Evolutionary conservation across 2,797 vertebrate species (phyloP).

Genomic region (Hippocampus kuda): DNA sequence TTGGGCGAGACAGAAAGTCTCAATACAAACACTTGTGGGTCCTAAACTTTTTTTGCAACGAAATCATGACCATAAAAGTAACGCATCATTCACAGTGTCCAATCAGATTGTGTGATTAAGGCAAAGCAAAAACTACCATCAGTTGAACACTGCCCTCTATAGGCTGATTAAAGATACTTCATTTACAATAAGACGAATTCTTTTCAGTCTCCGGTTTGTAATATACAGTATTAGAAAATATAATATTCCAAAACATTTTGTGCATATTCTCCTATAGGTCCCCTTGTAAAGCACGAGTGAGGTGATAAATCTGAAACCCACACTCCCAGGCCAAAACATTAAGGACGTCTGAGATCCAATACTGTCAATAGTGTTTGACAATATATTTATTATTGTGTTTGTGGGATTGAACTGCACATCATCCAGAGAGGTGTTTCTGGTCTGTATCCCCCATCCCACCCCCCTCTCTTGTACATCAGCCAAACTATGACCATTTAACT

Average conservation of each 20-base stretch:
- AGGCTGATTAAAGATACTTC: not conserved
- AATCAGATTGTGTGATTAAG: not conserved
- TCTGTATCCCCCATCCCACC: not conserved
- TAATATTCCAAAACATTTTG: no score
- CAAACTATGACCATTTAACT: not conserved
- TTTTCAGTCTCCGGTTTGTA: no score
- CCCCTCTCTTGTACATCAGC: not conserved
- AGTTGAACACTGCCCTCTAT: not conserved
- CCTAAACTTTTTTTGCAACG: no score
- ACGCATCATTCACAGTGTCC: not conserved
- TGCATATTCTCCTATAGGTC: no score
- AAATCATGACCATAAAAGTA: not conserved
- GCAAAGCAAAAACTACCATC: no score
- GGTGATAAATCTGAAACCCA: no score
- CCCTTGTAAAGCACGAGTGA: no score
- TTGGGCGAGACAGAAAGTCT: not conserved
- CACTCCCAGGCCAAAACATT: no score
- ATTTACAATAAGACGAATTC: no score
- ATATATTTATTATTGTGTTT: not conserved
- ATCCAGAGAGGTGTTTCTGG: not conserved
- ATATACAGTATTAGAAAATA: no score
- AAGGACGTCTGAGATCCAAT: no score
- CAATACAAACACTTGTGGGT: not conserved
- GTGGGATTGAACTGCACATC: not conserved
- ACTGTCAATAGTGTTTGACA: not conserved